A percentile compares a stretch with the other conserved stretches of the same genome.
Evolutionary conservation across 64 coral and sea anemone genomes (phyloP).

Genomic region (Dendrophyllia cribrosa): DNA sequence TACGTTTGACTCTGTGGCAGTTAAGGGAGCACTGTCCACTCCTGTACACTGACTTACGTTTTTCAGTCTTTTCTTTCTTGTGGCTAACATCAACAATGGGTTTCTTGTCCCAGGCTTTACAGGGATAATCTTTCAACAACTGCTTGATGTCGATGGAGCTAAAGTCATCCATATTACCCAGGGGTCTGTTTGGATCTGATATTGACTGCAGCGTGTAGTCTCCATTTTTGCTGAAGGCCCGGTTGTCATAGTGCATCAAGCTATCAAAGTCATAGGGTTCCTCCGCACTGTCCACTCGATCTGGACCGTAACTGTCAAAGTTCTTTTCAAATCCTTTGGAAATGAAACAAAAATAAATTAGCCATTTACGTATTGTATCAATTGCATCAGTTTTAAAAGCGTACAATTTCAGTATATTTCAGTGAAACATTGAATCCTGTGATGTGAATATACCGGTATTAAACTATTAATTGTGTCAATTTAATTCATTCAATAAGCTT

Average conservation of each 20-base stretch:
- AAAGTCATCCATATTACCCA: conserved; percentile 89
- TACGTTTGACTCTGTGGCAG: no score
- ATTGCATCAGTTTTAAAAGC: no score
- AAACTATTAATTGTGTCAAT: no score
- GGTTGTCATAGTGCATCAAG: conserved; percentile 89
- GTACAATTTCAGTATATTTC: no score
- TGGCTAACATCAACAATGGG: conserved; percentile 9
- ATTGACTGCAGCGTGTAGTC: conserved; percentile 73
- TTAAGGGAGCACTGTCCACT: background rate
- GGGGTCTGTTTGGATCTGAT: conserved; percentile 49
- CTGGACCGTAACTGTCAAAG: conserved; percentile 87
- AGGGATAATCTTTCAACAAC: conserved; percentile 73
- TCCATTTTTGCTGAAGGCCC: conserved; percentile 86
- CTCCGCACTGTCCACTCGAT: conserved; percentile 50
- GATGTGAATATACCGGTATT: no score
- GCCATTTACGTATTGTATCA: no score
- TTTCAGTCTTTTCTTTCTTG: conserved; percentile 38
- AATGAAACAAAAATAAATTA: background rate
- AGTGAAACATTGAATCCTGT: no score
- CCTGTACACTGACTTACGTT: conserved; percentile 4
- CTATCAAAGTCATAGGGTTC: conserved; percentile 78
- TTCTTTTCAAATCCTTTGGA: conserved; percentile 64
- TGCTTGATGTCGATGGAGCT: conserved; percentile 82
- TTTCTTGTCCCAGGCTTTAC: conserved; percentile 53
- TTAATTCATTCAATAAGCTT: no score